These are phyloP conservation scores for Dendroctonus ponderosae DNA, from an alignment of 1,140 invertebrate species.

Conservation along the genomic window DNA sequence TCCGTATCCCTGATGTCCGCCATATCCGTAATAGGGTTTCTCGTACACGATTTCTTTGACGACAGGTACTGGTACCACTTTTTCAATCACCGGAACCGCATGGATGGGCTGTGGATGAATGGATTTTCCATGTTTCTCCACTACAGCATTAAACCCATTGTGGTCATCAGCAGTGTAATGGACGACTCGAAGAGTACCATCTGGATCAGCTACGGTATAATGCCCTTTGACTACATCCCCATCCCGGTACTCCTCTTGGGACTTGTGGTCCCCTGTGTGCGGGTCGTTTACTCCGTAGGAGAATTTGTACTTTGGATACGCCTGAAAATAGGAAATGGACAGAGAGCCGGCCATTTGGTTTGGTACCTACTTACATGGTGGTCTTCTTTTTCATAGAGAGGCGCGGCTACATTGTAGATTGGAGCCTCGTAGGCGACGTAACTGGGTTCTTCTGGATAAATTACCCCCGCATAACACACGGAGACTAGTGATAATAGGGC, in stretches of 20 bases:
- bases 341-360: not conserved
- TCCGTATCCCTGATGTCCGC: slow-evolving; percentile 6
- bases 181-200: slow-evolving; percentile 56
- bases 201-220: slow-evolving; percentile 51
- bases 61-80: slow-evolving; percentile 12
- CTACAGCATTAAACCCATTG: slow-evolving; percentile 49
- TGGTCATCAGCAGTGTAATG: slow-evolving; percentile 56
- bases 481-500: not conserved
- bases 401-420: not conserved
- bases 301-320: slow-evolving; percentile 55
- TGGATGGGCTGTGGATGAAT: slow-evolving; percentile 31
- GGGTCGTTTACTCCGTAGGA: slow-evolving; percentile 57
- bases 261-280: slow-evolving; percentile 57
- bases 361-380: slow-evolving; percentile 7
- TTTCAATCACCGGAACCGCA: slow-evolving; percentile 8
- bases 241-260: slow-evolving; percentile 56
- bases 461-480: slow-evolving; percentile 10
- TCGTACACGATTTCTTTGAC: slow-evolving; percentile 15
- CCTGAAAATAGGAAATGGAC: slow-evolving; percentile 38
- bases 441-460: slow-evolving; percentile 7
- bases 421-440: slow-evolving; percentile 7
- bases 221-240: slow-evolving; percentile 56
- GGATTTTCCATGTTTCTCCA: slow-evolving; percentile 29
- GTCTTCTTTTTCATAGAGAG: not conserved
- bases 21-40: slow-evolving; percentile 21